These are phyloP conservation scores for Beaufortia kweichowensis DNA, from an alignment of 2,113 vertebrate species.

Conservation along the genomic window DNA sequence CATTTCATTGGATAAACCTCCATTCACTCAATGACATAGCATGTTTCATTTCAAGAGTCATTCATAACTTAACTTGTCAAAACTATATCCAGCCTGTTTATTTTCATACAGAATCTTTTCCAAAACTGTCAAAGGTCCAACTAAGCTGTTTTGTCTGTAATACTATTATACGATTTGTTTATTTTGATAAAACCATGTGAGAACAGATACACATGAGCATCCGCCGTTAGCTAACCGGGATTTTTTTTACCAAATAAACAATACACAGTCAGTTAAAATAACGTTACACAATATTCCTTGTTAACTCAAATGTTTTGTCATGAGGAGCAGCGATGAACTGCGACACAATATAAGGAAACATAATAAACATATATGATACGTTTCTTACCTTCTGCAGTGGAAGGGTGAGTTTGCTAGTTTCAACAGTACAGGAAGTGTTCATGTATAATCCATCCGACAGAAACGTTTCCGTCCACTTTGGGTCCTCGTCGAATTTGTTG, in stretches of 20 bases:
- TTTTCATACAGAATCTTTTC: neutral
- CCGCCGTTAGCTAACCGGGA: conserved; percentile 12
- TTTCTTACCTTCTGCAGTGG: conserved; percentile 62
- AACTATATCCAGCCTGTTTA: neutral
- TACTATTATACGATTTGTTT: neutral
- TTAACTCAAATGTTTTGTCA: neutral
- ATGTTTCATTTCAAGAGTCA: conserved; percentile 26
- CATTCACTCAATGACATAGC: conserved; percentile 25
- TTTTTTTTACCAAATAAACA: conserved; percentile 12
- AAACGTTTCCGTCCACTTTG: neutral
- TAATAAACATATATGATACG: neutral
- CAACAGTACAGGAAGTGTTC: conserved; percentile 60
- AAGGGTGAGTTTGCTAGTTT: conserved; percentile 79
- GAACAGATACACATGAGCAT: neutral
- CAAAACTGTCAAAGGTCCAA: neutral
- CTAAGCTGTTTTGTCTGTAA: neutral
- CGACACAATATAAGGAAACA: neutral
- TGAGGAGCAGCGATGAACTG: neutral
- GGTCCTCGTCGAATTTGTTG: conserved; percentile 32
- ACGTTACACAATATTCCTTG: neutral
- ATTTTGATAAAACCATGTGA: neutral
- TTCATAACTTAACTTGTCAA: conserved; percentile 2
- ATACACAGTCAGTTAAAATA: neutral
- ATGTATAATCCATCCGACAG: conserved; percentile 16
- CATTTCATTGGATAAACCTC: conserved; percentile 29